Evolutionary conservation across 1,140 invertebrate genomes (phyloP).

Genomic region (Protaetia brevitarsis): DNA sequence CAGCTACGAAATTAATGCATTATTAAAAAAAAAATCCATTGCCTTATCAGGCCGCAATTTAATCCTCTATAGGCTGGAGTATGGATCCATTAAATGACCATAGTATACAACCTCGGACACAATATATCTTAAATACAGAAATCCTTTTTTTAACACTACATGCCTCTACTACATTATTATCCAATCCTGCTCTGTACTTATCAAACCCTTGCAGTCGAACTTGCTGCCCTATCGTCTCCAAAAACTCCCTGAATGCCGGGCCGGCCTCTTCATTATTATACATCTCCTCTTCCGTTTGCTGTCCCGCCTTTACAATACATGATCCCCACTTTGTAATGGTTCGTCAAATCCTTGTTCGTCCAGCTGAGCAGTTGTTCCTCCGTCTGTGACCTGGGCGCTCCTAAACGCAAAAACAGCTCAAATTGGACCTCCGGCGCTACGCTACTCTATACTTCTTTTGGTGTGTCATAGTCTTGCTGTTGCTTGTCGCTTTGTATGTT

Average conservation of each 20-base stretch:
- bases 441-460: conserved; percentile 63
- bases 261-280: conserved; percentile 94
- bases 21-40: too few species aligned
- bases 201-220: conserved; percentile 87
- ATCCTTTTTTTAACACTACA: not conserved
- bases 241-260: conserved; percentile 84
- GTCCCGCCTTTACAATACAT: conserved; percentile 90
- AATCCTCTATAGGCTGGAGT: too few species aligned
- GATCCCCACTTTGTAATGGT: conserved; percentile 90
- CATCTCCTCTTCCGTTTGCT: conserved; percentile 96
- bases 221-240: conserved; percentile 82
- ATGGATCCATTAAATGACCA: too few species aligned
- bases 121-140: not conserved
- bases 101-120: not conserved
- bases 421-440: conserved; percentile 86
- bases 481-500: conserved; percentile 60
- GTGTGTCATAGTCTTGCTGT: conserved; percentile 65
- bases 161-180: conserved; percentile 68
- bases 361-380: conserved; percentile 90
- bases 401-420: conserved; percentile 64
- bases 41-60: too few species aligned
- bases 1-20: too few species aligned
- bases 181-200: conserved; percentile 87
- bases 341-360: conserved; percentile 88
- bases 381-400: conserved; percentile 59